Percentiles rank a stretch among this genome's conserved stretches.
phyloP scores from a whole-genome alignment of 23 tunicate species.

The Halocynthia aurantium region DNA sequence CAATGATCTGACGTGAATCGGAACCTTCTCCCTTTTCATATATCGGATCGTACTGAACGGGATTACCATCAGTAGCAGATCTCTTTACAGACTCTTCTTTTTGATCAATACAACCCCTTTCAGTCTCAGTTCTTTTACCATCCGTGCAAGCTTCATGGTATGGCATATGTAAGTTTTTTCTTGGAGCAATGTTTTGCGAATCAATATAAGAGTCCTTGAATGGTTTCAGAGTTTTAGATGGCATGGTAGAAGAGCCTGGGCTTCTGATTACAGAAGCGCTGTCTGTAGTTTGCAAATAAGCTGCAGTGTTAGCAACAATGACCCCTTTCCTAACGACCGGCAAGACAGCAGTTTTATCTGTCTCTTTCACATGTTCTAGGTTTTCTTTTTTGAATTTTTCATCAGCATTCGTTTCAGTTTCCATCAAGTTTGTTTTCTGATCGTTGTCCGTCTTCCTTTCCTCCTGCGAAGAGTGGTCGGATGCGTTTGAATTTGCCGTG shows the following conservation, averaged over 20 bases:
- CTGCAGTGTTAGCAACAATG: slow-evolving; percentile 13
- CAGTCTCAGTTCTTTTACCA: not conserved
- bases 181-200: not conserved
- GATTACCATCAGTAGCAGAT: not conserved
- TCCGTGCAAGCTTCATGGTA: not conserved
- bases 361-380: not conserved
- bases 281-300: not conserved
- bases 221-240: not conserved
- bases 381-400: not conserved
- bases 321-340: slow-evolving; percentile 5
- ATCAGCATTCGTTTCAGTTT: not conserved
- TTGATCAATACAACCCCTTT: not conserved
- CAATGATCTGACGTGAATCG: no score
- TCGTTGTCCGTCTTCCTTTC: not conserved
- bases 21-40: not conserved
- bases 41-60: slow-evolving; percentile 28
- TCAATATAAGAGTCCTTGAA: not conserved
- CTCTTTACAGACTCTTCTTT: not conserved
- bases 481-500: no score
- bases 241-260: not conserved
- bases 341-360: not conserved
- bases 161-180: not conserved
- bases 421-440: not conserved
- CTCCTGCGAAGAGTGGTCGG: not conserved
- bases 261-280: not conserved